Conservation (phyloP, 2,888 invertebrate species). For the Ariolimax columbianus region DNA sequence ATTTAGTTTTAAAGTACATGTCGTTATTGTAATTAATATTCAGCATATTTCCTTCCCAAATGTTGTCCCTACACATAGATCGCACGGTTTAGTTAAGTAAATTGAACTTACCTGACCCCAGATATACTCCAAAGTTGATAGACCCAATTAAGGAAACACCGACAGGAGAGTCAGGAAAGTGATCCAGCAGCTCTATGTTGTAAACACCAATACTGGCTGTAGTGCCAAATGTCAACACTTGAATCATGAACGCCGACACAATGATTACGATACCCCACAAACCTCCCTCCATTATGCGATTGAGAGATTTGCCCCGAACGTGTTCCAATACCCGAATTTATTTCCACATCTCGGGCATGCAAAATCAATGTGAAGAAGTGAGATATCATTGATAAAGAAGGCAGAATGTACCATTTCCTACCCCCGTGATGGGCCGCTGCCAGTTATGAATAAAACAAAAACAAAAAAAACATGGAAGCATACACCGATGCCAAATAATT, state of each 20-base stretch:
- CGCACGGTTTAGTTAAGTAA: neutral
- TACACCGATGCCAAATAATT: neutral
- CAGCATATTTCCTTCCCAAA: no score
- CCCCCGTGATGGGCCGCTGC: neutral
- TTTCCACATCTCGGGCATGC: constrained; percentile 8
- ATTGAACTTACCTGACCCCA: constrained; percentile 64
- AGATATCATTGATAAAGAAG: constrained; percentile 26
- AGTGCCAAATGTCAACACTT: constrained; percentile 66
- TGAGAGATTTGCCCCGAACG: neutral
- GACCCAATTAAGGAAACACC: constrained; percentile 67
- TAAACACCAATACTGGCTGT: constrained; percentile 67
- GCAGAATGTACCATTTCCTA: neutral
- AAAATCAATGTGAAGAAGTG: constrained; percentile 31
- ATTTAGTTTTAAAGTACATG: no score
- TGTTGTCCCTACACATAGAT: no score
- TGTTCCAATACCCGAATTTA: constrained; percentile 13
- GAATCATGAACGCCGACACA: constrained; percentile 68
- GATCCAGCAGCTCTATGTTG: constrained; percentile 66
- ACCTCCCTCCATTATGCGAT: constrained; percentile 51
- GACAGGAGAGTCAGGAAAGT: constrained; percentile 62
- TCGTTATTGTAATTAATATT: no score
- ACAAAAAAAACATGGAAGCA: neutral
- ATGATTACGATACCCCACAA: constrained; percentile 58
- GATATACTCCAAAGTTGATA: constrained; percentile 66
- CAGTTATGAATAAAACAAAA: neutral